Base-by-base conservation (phyloP, 1,140 invertebrate species). In the Aphelenchoides besseyi region DNA sequence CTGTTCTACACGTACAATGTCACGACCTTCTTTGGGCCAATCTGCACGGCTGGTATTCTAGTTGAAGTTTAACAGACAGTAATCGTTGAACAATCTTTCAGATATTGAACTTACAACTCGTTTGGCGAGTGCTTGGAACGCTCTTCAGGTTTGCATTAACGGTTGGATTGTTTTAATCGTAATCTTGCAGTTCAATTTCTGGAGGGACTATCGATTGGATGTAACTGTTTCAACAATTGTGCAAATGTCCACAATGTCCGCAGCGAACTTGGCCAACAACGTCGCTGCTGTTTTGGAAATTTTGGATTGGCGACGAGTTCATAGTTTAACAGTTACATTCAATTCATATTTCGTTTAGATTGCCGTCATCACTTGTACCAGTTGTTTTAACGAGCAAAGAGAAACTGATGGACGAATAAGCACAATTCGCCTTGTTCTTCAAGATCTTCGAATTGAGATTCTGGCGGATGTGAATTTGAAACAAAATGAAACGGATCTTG, bases 111-210 rank as follows among this genome's bases (percentile, higher is more conserved):
- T 77, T 33, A 55, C 37, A 33, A 63, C 28, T 16, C 36, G 74
- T 26, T 26, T 72, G 3, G 33, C 73, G n/a, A 23, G 36, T 3
- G 18, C 63, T 29, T 32, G 52, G 63, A 30, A 76, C 52, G 36
- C 70, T 12, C n/a, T n/a, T n/a, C n/a, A n/a, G n/a, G n/a, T n/a
- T n/a, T n/a, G n/a, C n/a, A n/a, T n/a, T n/a, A n/a, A n/a, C n/a
- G n/a, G n/a, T n/a, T n/a, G n/a, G n/a, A n/a, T n/a, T n/a, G n/a
- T n/a, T n/a, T n/a, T n/a, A n/a, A n/a, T n/a, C n/a, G n/a, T n/a
- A n/a, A n/a, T n/a, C n/a, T 16, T 76, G 9, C 69, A 77, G 59
- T 76, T 74, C 54, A 68, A 76, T 48, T 76, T 77, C 37, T 77
- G 74, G 74, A 48, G 55, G 12, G 74, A 76, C 32, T 64, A 36